phyloP scores from a whole-genome alignment of 2,888 invertebrate genomes.

The Branchinecta sandiegonensis region DNA sequence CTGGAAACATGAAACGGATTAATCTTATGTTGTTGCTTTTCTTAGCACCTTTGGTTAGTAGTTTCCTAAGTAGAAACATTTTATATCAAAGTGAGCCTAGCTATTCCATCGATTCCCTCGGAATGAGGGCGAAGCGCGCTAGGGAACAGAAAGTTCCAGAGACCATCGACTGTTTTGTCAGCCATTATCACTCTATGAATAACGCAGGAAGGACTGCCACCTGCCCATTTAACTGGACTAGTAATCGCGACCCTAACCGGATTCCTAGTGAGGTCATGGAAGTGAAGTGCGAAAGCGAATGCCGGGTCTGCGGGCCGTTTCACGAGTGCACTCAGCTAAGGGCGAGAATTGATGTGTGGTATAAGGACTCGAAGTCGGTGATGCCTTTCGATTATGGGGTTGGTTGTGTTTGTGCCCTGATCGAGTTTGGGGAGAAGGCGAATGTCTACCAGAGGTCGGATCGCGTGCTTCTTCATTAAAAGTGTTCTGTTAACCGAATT shows the following conservation, averaged over 20 bases:
- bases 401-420: not conserved
- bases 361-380: not conserved
- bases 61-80: not conserved
- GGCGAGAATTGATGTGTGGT: conserved; percentile 14
- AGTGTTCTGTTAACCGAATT: too few species aligned
- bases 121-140: too few species aligned
- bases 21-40: too few species aligned
- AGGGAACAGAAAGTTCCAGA: not conserved
- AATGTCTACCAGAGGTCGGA: not conserved
- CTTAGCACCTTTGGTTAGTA: too few species aligned
- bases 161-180: not conserved
- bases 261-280: conserved; percentile 3
- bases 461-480: too few species aligned
- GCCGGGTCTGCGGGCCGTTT: conserved; percentile 2
- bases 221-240: conserved; percentile 8
- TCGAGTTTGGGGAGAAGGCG: not conserved
- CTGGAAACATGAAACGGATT: too few species aligned
- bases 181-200: not conserved
- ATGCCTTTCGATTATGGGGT: not conserved
- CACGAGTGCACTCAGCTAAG: conserved; percentile 13
- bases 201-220: conserved; percentile 3
- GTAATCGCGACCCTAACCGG: not conserved
- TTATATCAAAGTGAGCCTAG: not conserved
- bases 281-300: conserved; percentile 6
- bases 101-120: not conserved